Evolutionary conservation across 2,888 invertebrate species (phyloP), one percentile per base, ranked within the genome.

Genomic region (Philhelius pedissequus): DNA sequence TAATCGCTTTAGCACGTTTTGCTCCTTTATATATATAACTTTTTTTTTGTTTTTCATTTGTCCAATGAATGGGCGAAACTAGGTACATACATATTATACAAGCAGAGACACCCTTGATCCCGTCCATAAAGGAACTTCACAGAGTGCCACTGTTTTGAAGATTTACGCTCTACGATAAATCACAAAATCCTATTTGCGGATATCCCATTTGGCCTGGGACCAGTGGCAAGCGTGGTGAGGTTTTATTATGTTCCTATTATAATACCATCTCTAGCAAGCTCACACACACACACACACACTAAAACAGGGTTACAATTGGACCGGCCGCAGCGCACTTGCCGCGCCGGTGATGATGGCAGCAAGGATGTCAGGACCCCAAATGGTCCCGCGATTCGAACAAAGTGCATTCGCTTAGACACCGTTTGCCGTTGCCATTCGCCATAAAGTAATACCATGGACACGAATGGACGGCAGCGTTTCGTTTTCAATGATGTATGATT

Each of bases 131-230:
- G 15, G 64, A 78, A 64, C 64, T 58, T 30, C 71, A 56, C 30
- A 68, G 27, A 45, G 64, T 32, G 54, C 48, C 66, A 48, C 35
- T 35, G 38, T 71, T 64, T 66, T 58, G 58, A 43, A 76, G 64
- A 77, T 82, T 82, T 77, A 77, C 81, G 77, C 77, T 60, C n/a
- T 0, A 52, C 71, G 50, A 82, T 82, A 82, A 82, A 82, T 82
- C 81, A 82, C 52, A 60, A 73, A 82, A 82, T 82, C 77, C 77
- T 73, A 73, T 82, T 82, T 82, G 77, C 81, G 77, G 81, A 82
- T 68, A 77, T 82, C 81, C 77, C 81, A 82, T 77, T 77, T 77
- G 77, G 54, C 77, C 66, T 50, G 30, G 76, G 40, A 32, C 43
- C 25, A 50, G 60, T 60, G 35, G 45, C 75, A 70, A 30, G 32